A percentile compares a stretch with the other conserved stretches of the same genome.
Conservation (phyloP, 2,113 vertebrate genomes). For the Calyptomena viridis region DNA sequence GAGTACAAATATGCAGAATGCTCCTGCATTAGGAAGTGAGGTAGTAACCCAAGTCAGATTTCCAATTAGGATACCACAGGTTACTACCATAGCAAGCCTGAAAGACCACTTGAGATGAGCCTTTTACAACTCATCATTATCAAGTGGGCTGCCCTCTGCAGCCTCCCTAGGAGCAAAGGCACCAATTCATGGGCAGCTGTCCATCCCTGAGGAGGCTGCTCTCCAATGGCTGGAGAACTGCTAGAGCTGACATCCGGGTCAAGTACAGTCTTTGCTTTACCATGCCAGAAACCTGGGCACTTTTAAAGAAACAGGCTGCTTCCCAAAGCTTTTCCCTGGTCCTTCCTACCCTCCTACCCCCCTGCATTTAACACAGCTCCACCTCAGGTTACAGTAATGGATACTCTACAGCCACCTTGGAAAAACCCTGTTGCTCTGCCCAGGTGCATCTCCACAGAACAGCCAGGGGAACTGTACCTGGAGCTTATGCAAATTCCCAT, state of each 20-base stretch:
- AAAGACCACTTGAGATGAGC: not conserved
- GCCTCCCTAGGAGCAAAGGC: not conserved
- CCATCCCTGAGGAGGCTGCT: not conserved
- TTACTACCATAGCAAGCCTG: not conserved
- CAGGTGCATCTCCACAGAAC: not conserved
- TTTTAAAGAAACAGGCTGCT: not conserved
- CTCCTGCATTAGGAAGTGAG: not conserved
- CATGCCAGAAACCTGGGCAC: not conserved
- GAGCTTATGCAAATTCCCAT: not conserved
- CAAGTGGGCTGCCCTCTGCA: not conserved
- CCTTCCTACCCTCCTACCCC: not conserved
- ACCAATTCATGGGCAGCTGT: not conserved
- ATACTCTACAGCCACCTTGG: not conserved
- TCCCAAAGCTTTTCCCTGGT: not conserved
- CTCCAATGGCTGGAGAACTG: not conserved
- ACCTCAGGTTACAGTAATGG: not conserved
- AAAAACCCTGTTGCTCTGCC: not conserved
- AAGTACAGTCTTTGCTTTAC: not conserved
- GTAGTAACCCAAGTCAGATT: not conserved
- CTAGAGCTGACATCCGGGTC: not conserved
- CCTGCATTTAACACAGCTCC: not conserved
- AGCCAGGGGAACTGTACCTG: not conserved
- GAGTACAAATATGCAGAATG: not conserved
- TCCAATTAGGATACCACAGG: not conserved
- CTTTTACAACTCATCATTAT: not conserved